Percentiles rank a stretch among this genome's conserved stretches.
Conservation (phyloP, 2,888 invertebrate genomes). For the Limnephilus rhombicus region DNA sequence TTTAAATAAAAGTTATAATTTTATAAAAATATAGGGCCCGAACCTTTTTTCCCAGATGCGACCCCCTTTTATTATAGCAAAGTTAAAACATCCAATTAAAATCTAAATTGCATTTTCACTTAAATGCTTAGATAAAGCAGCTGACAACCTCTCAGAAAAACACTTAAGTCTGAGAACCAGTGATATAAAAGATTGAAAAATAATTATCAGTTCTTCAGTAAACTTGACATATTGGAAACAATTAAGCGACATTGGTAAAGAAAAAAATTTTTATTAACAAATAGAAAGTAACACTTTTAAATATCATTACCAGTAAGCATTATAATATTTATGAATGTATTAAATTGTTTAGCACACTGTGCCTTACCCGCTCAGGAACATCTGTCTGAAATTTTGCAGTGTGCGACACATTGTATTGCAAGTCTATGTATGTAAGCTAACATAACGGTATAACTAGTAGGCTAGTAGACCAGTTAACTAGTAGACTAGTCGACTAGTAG, state of each 20-base stretch:
- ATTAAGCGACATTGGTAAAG: not conserved
- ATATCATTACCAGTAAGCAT: not conserved
- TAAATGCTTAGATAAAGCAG: not conserved
- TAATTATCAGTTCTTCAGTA: not conserved
- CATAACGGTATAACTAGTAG: too few relatives aligned
- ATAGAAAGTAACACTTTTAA: not conserved
- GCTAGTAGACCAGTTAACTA: too few relatives aligned
- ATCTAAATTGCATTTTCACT: not conserved
- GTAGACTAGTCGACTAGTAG: not conserved
- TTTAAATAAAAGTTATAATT: not conserved
- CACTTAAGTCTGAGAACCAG: not conserved
- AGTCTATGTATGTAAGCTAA: not conserved
- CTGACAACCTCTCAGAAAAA: not conserved
- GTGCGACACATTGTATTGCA: not conserved
- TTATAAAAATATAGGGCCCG: not conserved
- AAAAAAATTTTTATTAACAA: not conserved
- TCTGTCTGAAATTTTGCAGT: slow-evolving; percentile 9
- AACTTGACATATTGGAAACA: not conserved
- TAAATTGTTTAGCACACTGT: not conserved
- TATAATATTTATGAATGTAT: not conserved
- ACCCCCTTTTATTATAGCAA: too few relatives aligned
- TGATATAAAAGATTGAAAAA: not conserved
- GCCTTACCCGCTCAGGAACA: slow-evolving; percentile 7
- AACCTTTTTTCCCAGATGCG: not conserved
- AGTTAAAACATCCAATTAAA: not conserved